Conservation (phyloP, 2,797 vertebrate genomes). For the Poeciliopsis paucimaculata region DNA sequence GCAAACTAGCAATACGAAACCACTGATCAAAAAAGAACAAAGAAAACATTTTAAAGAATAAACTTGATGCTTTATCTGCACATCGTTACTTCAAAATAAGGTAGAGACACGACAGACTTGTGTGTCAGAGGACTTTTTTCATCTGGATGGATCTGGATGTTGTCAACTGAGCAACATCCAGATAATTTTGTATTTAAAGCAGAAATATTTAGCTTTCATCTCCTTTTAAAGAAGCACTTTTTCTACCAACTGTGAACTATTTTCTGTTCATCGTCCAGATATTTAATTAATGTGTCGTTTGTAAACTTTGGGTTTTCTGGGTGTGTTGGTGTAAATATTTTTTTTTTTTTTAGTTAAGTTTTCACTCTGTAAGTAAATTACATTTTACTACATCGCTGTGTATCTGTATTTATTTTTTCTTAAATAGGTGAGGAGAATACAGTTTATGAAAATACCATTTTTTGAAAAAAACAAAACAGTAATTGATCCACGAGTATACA, state of each 20-base stretch:
- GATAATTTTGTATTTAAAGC: neutral
- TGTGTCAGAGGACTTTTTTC: neutral
- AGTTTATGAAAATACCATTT: conserved; percentile 27
- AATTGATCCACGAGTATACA: conserved; percentile 13
- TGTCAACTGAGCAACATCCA: neutral
- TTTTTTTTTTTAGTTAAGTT: neutral
- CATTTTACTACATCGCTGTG: conserved; percentile 48
- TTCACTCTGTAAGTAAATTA: conserved; percentile 61
- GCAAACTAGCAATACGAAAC: neutral
- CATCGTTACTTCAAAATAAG: neutral
- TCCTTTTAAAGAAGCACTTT: conserved; percentile 64
- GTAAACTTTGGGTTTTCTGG: conserved; percentile 41
- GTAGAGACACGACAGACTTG: neutral
- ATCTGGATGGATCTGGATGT: no score
- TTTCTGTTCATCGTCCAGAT: conserved; percentile 7
- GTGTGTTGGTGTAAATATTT: conserved; percentile 15
- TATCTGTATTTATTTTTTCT: conserved; percentile 39
- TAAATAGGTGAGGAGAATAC: conserved; percentile 5
- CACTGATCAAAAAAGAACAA: neutral
- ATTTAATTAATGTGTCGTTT: conserved; percentile 41
- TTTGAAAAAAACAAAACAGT: conserved; percentile 10
- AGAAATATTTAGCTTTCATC: conserved; percentile 13
- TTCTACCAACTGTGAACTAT: conserved; percentile 69
- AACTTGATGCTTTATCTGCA: neutral
- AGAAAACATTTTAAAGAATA: no score